Percentiles rank a stretch among this genome's conserved stretches.
Evolutionary conservation across 2,113 vertebrate genomes (phyloP).

Genomic region (Amazona guildingii): DNA sequence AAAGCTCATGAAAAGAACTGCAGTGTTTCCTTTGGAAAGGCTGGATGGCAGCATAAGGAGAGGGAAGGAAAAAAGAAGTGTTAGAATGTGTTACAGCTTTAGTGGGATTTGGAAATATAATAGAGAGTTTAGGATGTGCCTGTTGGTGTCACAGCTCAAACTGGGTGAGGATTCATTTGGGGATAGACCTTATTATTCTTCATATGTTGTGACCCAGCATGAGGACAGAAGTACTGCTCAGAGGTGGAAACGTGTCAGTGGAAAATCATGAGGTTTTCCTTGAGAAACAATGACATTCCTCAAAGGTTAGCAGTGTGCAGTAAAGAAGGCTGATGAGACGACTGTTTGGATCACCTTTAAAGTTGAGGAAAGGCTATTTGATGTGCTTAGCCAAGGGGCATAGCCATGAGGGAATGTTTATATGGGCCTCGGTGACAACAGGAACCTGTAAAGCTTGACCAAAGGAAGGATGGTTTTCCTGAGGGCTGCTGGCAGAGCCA

Average conservation of each 20-base stretch:
- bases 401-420: background rate
- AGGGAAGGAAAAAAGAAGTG: background rate
- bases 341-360: background rate
- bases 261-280: background rate
- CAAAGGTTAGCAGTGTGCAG: background rate
- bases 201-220: background rate
- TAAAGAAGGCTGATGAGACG: background rate
- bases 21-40: conserved; percentile 67
- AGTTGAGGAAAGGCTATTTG: background rate
- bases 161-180: background rate
- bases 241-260: background rate
- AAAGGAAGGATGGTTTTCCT: background rate
- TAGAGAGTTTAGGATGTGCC: background rate
- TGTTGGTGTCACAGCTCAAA: background rate
- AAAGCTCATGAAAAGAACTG: conserved; percentile 49
- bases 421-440: background rate
- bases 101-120: background rate
- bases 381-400: background rate
- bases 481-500: background rate
- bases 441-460: background rate
- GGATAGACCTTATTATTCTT: background rate
- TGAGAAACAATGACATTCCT: background rate
- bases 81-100: conserved; percentile 42
- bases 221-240: background rate
- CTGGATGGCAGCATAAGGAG: conserved; percentile 6